Percentiles rank a stretch among this genome's conserved stretches.
Evolutionary conservation across 2,888 invertebrate species (phyloP).

Genomic region (Patella pellucida): DNA sequence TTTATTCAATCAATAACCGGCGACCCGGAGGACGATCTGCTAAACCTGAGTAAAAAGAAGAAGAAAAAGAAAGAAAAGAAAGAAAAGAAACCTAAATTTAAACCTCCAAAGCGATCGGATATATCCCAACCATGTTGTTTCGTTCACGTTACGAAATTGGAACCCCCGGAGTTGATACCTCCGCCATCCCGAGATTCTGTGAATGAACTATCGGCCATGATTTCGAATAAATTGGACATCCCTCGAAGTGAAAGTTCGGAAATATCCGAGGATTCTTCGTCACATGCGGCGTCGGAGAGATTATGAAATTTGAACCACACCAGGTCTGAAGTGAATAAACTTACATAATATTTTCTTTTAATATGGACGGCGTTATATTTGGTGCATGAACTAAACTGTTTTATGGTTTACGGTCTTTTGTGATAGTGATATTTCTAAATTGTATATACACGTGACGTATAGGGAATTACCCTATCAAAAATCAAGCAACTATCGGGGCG

Average conservation of each 20-base stretch:
- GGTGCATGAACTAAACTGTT: too few relatives aligned
- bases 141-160: constrained; percentile 85
- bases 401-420: too few relatives aligned
- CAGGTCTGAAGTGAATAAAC: too few relatives aligned
- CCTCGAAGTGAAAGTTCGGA: constrained; percentile 49
- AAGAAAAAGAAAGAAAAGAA: constrained; percentile 47
- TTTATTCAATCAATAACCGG: constrained; percentile 77
- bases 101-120: constrained; percentile 82
- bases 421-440: too few relatives aligned
- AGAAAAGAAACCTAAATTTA: constrained; percentile 62
- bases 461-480: too few relatives aligned
- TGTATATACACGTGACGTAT: too few relatives aligned
- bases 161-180: constrained; percentile 62
- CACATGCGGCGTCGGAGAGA: constrained; percentile 33
- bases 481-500: too few relatives aligned
- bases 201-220: constrained; percentile 34
- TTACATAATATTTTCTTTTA: too few relatives aligned
- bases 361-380: too few relatives aligned
- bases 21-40: constrained; percentile 83
- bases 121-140: constrained; percentile 89
- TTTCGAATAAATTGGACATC: constrained; percentile 39
- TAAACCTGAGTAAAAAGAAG: constrained; percentile 75
- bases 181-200: constrained; percentile 29
- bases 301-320: background rate
- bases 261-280: constrained; percentile 44